Conservation (phyloP, 2,797 vertebrate species). For the Odontamblyopus lacepedii region DNA sequence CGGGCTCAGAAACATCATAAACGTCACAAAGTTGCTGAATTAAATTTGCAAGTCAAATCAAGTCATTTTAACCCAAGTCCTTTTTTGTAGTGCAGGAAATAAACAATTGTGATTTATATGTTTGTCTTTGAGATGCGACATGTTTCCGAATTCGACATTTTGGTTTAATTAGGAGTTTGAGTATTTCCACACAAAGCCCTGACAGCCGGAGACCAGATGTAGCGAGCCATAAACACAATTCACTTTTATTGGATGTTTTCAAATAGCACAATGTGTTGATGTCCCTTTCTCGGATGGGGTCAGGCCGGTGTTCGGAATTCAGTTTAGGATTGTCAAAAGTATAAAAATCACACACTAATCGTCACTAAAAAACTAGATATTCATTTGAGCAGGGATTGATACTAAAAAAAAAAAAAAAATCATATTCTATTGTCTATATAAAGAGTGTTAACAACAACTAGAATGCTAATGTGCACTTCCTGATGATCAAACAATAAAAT, state of each 20-base stretch:
- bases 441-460: too few relatives aligned
- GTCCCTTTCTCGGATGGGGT: not conserved
- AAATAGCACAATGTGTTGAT: not conserved
- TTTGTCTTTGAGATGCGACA: not conserved
- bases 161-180: slow-evolving; percentile 11
- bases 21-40: too few relatives aligned
- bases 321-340: too few relatives aligned
- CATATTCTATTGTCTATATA: too few relatives aligned
- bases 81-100: not conserved
- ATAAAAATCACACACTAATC: too few relatives aligned
- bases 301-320: too few relatives aligned
- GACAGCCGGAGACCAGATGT: slow-evolving; percentile 2
- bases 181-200: slow-evolving; percentile 12
- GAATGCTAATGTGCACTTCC: too few relatives aligned
- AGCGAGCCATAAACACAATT: not conserved
- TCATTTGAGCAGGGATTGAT: too few relatives aligned
- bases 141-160: slow-evolving; percentile 5
- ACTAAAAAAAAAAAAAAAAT: too few relatives aligned
- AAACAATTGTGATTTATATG: not conserved
- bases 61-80: not conserved
- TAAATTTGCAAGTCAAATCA: not conserved
- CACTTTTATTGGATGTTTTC: not conserved
- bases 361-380: too few relatives aligned
- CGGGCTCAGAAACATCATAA: too few relatives aligned
- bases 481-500: too few relatives aligned